Conservation (phyloP, 2,888 invertebrate species). For the Dexiosoma caninum region DNA sequence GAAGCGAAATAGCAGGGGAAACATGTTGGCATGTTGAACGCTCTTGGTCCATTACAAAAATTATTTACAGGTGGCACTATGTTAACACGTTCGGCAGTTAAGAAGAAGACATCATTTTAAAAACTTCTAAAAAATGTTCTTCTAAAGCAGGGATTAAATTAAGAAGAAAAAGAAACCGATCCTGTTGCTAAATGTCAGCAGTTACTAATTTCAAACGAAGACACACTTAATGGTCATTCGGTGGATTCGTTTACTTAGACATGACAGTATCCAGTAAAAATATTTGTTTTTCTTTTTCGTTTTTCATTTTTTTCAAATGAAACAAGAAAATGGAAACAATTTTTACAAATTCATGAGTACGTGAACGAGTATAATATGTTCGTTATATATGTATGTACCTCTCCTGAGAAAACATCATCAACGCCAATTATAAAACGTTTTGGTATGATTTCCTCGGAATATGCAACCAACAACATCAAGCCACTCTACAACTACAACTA, state of each 20-base stretch:
- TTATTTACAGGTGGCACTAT: conserved; percentile 26
- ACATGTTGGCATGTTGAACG: conserved; percentile 56
- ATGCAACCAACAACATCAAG: conserved; percentile 28
- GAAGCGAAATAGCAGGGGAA: conserved; percentile 31
- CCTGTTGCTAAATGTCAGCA: neutral
- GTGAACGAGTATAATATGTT: neutral
- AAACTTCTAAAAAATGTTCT: neutral
- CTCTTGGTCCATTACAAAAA: conserved; percentile 50
- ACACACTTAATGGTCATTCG: neutral
- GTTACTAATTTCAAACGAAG: neutral
- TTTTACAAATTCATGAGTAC: neutral
- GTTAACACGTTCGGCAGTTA: neutral
- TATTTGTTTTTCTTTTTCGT: no score
- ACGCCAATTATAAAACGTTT: conserved; percentile 64
- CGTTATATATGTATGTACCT: conserved; percentile 5
- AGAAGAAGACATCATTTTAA: neutral
- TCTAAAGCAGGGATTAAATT: neutral
- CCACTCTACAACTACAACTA: neutral
- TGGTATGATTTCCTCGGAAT: conserved; percentile 64
- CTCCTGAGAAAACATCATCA: conserved; percentile 63
- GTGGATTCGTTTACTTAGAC: conserved; percentile 5
- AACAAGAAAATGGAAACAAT: conserved; percentile 5
- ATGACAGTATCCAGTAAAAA: neutral
- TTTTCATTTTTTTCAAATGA: conserved; percentile 26
- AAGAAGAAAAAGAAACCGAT: neutral